Conservation (phyloP, 2,797 vertebrate genomes). For the Squalus acanthias region DNA sequence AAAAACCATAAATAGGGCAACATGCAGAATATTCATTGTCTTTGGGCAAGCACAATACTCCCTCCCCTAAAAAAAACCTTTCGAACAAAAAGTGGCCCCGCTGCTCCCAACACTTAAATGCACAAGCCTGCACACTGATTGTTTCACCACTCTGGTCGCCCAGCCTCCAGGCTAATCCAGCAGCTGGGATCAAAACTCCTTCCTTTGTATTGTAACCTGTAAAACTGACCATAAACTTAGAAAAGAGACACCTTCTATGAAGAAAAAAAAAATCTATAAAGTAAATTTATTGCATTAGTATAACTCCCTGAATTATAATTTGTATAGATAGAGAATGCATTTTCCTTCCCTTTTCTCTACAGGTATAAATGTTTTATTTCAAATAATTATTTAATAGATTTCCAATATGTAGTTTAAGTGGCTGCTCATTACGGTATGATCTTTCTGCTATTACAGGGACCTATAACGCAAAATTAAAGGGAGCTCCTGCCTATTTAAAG, state of each 20-base stretch:
- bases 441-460: neutral
- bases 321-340: neutral
- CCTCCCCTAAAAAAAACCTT: neutral
- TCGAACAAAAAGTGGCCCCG: neutral
- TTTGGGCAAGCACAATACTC: neutral
- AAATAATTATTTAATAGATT: neutral
- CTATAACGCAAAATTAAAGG: neutral
- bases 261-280: neutral
- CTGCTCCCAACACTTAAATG: too few relatives aligned
- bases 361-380: neutral
- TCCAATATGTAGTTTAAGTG: neutral
- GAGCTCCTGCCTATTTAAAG: too few relatives aligned
- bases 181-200: neutral
- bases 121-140: neutral
- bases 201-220: neutral
- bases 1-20: neutral
- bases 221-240: conserved; percentile 15
- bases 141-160: neutral
- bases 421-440: neutral
- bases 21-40: neutral
- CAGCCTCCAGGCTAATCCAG: neutral
- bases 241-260: neutral
- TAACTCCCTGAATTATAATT: neutral
- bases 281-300: too few relatives aligned
- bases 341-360: neutral